These are phyloP conservation scores for Eristalis tenax DNA, from an alignment of 2,888 invertebrate genomes.

Conservation along the genomic window DNA sequence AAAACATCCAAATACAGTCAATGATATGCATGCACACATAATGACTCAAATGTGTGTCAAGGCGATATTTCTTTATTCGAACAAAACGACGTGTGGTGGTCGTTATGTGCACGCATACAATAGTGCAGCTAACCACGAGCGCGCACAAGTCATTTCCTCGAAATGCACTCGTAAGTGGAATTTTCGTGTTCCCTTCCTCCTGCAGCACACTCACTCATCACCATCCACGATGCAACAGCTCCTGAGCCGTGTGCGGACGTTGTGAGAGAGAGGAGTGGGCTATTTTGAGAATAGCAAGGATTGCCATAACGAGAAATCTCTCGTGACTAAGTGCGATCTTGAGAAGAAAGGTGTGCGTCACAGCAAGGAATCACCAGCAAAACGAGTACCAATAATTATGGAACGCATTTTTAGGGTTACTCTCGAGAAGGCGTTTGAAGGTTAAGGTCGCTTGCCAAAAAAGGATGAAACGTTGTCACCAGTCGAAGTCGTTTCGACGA, in stretches of 20 bases:
- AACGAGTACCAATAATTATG: background rate
- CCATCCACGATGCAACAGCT: background rate
- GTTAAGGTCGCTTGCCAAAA: conserved; percentile 47
- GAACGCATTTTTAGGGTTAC: conserved; percentile 22
- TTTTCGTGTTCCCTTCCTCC: conserved; percentile 19
- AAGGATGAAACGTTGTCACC: background rate
- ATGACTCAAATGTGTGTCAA: conserved; percentile 60
- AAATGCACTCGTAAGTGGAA: conserved; percentile 39
- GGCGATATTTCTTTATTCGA: conserved; percentile 58
- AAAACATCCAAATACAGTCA: conserved; percentile 1
- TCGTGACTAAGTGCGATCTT: conserved; percentile 55
- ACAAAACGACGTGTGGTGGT: conserved; percentile 28
- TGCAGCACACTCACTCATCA: background rate
- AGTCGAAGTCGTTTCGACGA: background rate
- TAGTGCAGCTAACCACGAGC: conserved; percentile 15
- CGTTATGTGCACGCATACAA: conserved; percentile 20
- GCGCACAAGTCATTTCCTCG: conserved; percentile 27
- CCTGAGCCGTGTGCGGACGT: too few species aligned
- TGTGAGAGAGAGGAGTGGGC: background rate
- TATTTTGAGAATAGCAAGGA: conserved; percentile 4
- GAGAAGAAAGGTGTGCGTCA: conserved; percentile 48
- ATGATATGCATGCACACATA: background rate
- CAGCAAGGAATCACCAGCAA: conserved; percentile 16
- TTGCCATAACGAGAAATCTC: conserved; percentile 36
- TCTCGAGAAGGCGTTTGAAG: conserved; percentile 18